Percentiles rank a stretch among this genome's conserved stretches.
phyloP scores from a whole-genome alignment of 2,888 invertebrate species.

The Drosophila niveifrons region DNA sequence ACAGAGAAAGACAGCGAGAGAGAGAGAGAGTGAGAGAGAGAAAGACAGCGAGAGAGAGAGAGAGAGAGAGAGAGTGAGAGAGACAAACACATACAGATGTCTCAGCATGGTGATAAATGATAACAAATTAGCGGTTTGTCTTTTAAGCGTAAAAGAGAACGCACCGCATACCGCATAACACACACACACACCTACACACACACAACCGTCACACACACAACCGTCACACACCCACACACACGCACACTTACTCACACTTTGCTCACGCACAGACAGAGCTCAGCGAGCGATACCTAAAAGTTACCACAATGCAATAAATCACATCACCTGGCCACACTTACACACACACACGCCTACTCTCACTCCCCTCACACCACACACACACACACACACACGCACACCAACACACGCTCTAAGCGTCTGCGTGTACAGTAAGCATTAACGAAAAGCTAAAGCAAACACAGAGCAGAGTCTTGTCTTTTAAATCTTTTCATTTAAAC shows the following conservation, averaged over 20 bases:
- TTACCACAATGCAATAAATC: slow-evolving; percentile 80
- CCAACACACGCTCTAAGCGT: slow-evolving; percentile 14
- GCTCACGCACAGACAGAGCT: slow-evolving; percentile 16
- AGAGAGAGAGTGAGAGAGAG: too few species aligned
- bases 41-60: too few species aligned
- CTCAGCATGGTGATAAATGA: slow-evolving; percentile 78
- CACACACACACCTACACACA: slow-evolving; percentile 25
- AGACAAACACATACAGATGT: slow-evolving; percentile 28
- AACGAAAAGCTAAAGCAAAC: background rate
- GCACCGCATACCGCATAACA: slow-evolving; percentile 4
- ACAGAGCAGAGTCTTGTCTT: background rate
- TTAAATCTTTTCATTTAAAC: background rate
- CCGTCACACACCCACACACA: slow-evolving; percentile 2
- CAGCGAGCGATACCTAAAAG: slow-evolving; percentile 71
- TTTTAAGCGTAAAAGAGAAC: slow-evolving; percentile 55
- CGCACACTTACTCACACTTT: slow-evolving; percentile 12
- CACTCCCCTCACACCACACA: slow-evolving; percentile 2
- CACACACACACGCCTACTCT: slow-evolving; percentile 14
- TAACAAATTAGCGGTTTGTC: slow-evolving; percentile 76
- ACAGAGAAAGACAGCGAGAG: slow-evolving; percentile 25
- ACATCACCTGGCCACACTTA: slow-evolving; percentile 67
- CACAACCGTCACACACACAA: slow-evolving; percentile 9
- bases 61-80: background rate
- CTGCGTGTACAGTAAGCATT: slow-evolving; percentile 48
- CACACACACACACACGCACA: slow-evolving; percentile 13